These are phyloP conservation scores for Hystrix brachyura DNA, from an alignment of 2,113 vertebrate genomes.

Conservation along the genomic window DNA sequence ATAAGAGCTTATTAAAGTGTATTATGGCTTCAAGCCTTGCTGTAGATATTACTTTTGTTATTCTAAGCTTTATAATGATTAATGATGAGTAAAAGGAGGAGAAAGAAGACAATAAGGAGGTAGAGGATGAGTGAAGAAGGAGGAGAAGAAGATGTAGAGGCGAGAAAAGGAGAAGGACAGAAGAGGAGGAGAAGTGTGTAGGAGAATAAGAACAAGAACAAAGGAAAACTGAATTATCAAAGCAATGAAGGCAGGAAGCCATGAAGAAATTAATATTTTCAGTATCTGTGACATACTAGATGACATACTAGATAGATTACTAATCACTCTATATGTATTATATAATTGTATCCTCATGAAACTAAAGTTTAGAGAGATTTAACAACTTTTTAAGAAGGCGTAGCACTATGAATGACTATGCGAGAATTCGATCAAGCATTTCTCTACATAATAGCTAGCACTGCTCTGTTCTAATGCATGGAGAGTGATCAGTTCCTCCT, in stretches of 20 bases:
- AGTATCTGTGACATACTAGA: not conserved
- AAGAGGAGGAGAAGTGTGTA: not conserved
- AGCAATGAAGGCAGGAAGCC: not conserved
- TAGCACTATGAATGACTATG: not conserved
- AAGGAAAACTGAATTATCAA: not conserved
- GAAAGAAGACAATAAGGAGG: too few relatives aligned
- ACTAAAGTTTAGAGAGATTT: slow-evolving; percentile 18
- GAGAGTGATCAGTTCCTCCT: not conserved
- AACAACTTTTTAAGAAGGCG: not conserved
- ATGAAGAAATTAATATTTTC: not conserved
- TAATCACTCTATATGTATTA: not conserved
- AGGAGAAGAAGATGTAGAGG: not conserved
- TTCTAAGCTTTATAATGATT: not conserved
- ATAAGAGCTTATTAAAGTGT: not conserved
- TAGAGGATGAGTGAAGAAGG: not conserved
- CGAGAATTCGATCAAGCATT: not conserved
- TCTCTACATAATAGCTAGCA: not conserved
- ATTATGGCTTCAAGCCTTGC: not conserved
- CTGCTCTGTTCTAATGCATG: not conserved
- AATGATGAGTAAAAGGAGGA: not conserved
- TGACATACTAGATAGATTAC: not conserved
- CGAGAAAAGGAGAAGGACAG: not conserved
- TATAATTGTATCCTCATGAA: not conserved
- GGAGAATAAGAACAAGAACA: too few relatives aligned
- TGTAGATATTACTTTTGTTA: not conserved